Evolutionary conservation across 2,888 invertebrate genomes (phyloP), one percentile per base, ranked within the genome.

Genomic region (Conomelus anceps): DNA sequence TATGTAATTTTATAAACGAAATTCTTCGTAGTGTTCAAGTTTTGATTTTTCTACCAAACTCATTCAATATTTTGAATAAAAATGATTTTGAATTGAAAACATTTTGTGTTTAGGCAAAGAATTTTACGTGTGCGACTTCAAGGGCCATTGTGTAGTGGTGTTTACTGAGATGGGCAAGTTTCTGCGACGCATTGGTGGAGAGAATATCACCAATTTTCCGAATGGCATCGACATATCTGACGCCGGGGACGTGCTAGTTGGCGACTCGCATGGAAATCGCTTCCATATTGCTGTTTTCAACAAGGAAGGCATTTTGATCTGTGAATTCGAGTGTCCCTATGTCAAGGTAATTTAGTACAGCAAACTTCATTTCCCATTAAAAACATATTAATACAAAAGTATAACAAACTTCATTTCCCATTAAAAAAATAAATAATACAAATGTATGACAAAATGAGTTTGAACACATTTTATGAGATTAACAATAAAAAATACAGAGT

Each of bases 161-260:
- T 98, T 98, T 93, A 97, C 97, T 93, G 98, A 98, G 93, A 97
- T 97, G 91, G 99, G 99, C 89, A 96, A 96, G 91, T 99, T 98
- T 94, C 94, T 98, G 92, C 96, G 98, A 91, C 96, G 98, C 92
- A 99, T 99, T 93, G 99, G 99, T 91, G 97, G 97, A 94, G 98
- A 99, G 94, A 98, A 96, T 93, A 96, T 99, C 92, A 99, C 99
- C 92, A 98, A 98, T 94, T 99, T 98, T 94, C 99, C 99, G 7
- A 99, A 99, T 93, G 99, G 99, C 91, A 99, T 99, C 93, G 99
- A 99, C 94, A 98, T 99, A 93, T 98, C 98, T 89, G 98, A 98
- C 94, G 98, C 98, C 88, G 99, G 99, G 85, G 99, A 99, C 94
- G 98, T 99, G 90, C 95, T 99, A 91, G 98, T 99, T 92, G 99